Conservation (phyloP, 2,888 invertebrate genomes). For the Nephrotoma guestfalica region DNA sequence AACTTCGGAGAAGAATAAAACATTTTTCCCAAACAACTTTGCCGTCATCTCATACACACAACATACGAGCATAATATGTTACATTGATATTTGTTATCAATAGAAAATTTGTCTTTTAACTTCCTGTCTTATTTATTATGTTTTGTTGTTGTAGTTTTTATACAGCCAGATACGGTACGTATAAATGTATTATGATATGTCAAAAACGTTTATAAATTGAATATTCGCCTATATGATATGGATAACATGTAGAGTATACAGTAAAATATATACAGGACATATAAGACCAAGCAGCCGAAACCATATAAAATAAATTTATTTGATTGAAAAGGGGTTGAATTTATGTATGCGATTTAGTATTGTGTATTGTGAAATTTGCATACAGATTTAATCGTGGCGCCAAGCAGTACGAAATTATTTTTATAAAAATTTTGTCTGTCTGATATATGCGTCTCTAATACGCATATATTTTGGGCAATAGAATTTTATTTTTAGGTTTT, state of each 20-base stretch:
- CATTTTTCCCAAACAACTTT: neutral
- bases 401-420: neutral
- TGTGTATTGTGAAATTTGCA: neutral
- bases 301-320: neutral
- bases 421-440: neutral
- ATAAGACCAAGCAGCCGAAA: neutral
- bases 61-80: neutral
- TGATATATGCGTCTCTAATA: neutral
- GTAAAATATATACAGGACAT: neutral
- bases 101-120: neutral
- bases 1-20: neutral
- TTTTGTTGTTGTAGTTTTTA: neutral
- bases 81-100: neutral
- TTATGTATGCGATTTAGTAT: neutral
- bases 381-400: neutral
- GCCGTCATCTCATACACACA: neutral
- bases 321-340: neutral
- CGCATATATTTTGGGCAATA: neutral
- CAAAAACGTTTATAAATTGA: neutral
- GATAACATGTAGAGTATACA: neutral
- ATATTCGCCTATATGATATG: neutral
- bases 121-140: neutral
- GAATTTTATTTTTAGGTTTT: neutral
- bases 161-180: neutral
- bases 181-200: neutral